Conservation (phyloP, 1,140 invertebrate species). For the Drosophila truncata region DNA sequence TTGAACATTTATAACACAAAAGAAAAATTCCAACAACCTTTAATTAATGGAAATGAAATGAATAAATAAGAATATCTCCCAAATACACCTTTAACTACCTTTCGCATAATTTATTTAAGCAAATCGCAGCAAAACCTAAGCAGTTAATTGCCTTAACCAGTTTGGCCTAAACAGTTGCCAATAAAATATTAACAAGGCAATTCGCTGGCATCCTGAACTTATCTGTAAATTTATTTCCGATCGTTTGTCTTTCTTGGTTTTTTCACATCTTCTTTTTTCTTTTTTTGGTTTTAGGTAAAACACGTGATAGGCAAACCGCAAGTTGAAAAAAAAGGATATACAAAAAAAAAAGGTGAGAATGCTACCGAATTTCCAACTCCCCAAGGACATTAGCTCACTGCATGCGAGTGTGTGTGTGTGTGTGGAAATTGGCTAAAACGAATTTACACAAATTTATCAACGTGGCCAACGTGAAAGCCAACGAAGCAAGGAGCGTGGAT, state of each 20-base stretch:
- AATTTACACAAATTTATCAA: conserved; percentile 84
- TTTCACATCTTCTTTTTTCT: too few relatives aligned
- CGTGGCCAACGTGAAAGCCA: conserved; percentile 70
- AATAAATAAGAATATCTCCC: background rate
- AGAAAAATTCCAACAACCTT: too few relatives aligned
- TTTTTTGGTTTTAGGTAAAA: background rate
- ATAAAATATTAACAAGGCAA: conserved; percentile 40
- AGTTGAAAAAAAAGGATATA: conserved; percentile 13
- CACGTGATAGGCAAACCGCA: conserved; percentile 37
- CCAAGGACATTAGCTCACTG: conserved; percentile 65
- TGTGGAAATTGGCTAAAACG: conserved; percentile 80
- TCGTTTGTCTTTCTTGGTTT: conserved; percentile 48
- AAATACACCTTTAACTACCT: background rate
- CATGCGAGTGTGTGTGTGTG: conserved; percentile 39
- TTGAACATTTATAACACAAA: too few relatives aligned
- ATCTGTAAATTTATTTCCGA: conserved; percentile 59
- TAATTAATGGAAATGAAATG: background rate
- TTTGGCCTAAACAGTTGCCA: conserved; percentile 9
- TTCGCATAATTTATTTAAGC: background rate
- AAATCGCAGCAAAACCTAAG: background rate
- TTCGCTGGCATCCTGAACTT: conserved; percentile 20
- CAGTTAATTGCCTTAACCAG: conserved; percentile 23
- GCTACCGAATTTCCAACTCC: conserved; percentile 42
- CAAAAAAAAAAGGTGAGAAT: conserved; percentile 48
- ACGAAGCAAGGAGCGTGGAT: conserved; percentile 53